Evolutionary conservation across 2,797 vertebrate species (phyloP), one percentile per base, ranked within the genome.

Genomic region (Channallabes apus): DNA sequence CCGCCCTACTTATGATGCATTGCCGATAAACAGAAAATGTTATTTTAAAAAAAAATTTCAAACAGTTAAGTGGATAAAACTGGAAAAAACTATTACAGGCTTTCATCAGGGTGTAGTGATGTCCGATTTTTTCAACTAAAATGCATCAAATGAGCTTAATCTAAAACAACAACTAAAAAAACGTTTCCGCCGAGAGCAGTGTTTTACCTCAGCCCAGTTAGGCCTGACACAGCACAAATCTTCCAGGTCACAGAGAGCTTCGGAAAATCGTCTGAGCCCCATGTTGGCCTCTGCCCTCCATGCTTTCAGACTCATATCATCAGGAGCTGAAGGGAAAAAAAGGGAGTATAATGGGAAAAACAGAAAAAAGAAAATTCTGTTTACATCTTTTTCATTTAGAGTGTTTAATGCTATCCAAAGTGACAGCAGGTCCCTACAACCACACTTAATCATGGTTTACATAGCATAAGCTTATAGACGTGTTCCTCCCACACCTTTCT

Each of bases 211-310:
- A 0, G 91, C 92, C 90, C 95, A 93, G 82, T 88, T 93, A 38
- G 96, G 96, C 81, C 95, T 94, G 90, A 94, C 92, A 90, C 82
- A 91, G 91, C 96, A 97, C 87, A 96, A 92, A 22, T 94, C 90
- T 2, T 97, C 94, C 84, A 97, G 91, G 91, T 97, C 97, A 27
- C 88, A 90, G 90, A 97, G 93, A 0, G 96, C 96, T 2, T 92
- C 94, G 0, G 89, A 86, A 35, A 94, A 93, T 62, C 73, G 91
- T 54, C 90, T 90, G 88, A 98, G 91, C 0, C 92, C 94, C 76
- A 89, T 20, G 20, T 94, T 91, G 0, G 92, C 96, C 90, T 97
- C 96, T 8, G 95, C 95, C 87, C 95, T 93, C 91, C 91, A 95
- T 73, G 94, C 8, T 89, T 94, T 95, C 89, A 97, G 90, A 86